These are phyloP conservation scores for Atta cephalotes DNA, from an alignment of 1,140 invertebrate genomes.

Conservation along the genomic window DNA sequence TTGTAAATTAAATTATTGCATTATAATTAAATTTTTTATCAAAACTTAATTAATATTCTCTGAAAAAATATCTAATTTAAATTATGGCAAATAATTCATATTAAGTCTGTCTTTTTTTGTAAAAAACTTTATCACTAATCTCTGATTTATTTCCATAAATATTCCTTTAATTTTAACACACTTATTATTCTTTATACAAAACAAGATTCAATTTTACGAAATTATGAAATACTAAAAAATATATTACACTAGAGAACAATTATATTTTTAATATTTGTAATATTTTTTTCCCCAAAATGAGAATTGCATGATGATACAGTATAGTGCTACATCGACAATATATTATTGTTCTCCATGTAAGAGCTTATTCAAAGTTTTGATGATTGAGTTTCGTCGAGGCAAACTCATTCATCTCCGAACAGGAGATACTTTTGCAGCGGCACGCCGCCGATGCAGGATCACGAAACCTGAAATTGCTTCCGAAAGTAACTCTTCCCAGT, in stretches of 20 bases:
- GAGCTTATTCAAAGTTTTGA: conserved; percentile 44
- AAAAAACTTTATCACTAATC: neutral
- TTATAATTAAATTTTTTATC: neutral
- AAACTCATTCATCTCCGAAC: conserved; percentile 19
- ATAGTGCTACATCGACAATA: neutral
- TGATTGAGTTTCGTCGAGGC: conserved; percentile 27
- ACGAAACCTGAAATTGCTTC: conserved; percentile 40
- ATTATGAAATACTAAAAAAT: neutral
- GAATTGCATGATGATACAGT: neutral
- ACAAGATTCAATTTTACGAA: neutral
- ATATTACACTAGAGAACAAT: neutral
- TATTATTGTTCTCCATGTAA: neutral
- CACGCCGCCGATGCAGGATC: conserved; percentile 4
- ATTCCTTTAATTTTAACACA: neutral
- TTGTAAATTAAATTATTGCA: neutral
- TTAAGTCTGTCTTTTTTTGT: no score
- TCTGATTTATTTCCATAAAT: neutral
- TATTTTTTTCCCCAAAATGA: neutral
- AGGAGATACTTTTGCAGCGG: conserved; percentile 2
- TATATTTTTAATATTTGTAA: neutral
- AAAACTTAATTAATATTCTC: neutral
- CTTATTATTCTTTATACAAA: neutral
- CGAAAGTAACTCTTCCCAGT: conserved; percentile 49
- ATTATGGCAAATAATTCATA: conserved; percentile 3
- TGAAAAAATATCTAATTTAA: neutral